phyloP scores from a whole-genome alignment of 2,113 vertebrate species.

The Onychostruthus taczanowskii region DNA sequence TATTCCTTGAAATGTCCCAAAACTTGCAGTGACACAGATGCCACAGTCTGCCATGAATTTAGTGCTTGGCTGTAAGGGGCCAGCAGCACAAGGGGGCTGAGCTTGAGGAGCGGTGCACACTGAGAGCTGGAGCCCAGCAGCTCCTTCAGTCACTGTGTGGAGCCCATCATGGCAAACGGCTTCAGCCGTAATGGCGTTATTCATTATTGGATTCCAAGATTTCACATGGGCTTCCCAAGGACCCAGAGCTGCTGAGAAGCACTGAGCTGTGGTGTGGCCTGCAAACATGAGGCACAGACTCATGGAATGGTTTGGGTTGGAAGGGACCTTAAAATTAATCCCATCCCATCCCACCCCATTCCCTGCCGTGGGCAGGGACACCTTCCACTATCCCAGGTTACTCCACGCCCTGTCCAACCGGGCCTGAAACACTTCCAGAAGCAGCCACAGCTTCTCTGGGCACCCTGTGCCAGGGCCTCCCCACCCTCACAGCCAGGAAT shows the following conservation, averaged over 20 bases:
- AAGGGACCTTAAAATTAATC: background rate
- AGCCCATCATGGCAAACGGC: background rate
- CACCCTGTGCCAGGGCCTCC: background rate
- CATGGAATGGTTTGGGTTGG: background rate
- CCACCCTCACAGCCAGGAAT: background rate
- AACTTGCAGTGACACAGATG: background rate
- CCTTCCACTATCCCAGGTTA: rapidly evolving
- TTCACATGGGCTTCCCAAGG: background rate
- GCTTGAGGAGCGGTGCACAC: background rate
- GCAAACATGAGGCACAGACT: background rate
- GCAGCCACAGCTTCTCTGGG: background rate
- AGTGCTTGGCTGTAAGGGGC: background rate
- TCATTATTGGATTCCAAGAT: background rate
- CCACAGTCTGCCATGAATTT: background rate
- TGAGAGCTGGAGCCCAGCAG: background rate
- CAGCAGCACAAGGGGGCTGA: background rate
- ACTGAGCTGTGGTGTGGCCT: background rate
- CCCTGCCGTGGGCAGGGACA: background rate
- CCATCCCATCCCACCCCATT: background rate
- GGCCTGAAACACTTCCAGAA: background rate
- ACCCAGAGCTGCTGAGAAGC: background rate
- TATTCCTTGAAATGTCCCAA: background rate
- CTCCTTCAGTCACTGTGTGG: background rate
- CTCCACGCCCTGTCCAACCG: rapidly evolving
- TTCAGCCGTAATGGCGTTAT: background rate